A percentile compares a stretch with the other conserved stretches of the same genome.
These are phyloP conservation scores for Tauraco erythrolophus DNA, from an alignment of 2,113 vertebrate genomes.

Conservation along the genomic window DNA sequence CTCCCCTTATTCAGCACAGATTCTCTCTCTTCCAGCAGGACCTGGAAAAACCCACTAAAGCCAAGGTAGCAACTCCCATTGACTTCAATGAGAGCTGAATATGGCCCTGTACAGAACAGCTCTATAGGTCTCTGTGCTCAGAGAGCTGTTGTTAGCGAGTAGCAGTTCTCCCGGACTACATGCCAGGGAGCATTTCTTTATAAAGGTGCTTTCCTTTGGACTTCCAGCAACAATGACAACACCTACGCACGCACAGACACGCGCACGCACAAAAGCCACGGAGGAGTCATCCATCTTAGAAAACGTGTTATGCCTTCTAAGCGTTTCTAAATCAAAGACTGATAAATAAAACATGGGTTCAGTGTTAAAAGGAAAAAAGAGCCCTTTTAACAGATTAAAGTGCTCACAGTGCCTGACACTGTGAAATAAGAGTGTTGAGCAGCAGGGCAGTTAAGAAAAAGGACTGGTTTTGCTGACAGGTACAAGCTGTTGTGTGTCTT, in stretches of 20 bases:
- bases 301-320: constrained; percentile 63
- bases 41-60: background rate
- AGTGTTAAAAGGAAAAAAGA: constrained; percentile 57
- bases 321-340: constrained; percentile 62
- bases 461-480: constrained; percentile 49
- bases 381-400: constrained; percentile 74
- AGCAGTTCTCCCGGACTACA: background rate
- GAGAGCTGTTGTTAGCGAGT: background rate
- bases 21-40: background rate
- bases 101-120: background rate
- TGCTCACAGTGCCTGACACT: constrained; percentile 62
- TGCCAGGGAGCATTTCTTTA: background rate
- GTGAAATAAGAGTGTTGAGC: constrained; percentile 61
- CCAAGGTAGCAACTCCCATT: background rate
- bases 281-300: constrained; percentile 47
- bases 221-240: background rate
- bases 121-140: background rate
- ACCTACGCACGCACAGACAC: background rate
- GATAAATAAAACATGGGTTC: constrained; percentile 72
- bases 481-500: constrained; percentile 31
- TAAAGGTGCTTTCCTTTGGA: constrained; percentile 23
- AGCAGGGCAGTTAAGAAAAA: constrained; percentile 50
- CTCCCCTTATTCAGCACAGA: background rate
- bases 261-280: background rate
- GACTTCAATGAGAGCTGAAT: background rate